Evolutionary conservation across 35 echinoderm and acorn worm genomes (phyloP).

Genomic region (Apostichopus californicus): DNA sequence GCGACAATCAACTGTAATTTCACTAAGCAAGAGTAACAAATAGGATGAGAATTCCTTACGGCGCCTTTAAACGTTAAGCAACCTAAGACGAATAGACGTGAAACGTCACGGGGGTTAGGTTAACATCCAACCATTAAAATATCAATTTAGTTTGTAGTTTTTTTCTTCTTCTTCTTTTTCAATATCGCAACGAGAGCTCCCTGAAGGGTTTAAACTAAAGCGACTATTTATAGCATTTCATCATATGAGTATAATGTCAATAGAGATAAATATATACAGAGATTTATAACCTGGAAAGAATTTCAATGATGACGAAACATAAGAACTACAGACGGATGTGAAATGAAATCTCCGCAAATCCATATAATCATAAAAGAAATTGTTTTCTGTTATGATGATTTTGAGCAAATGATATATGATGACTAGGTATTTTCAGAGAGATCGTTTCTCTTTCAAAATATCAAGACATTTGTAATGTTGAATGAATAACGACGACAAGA

Average conservation of each 20-base stretch:
- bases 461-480: no score
- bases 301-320: no score
- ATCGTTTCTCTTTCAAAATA: no score
- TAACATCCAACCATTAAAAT: not conserved
- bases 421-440: no score
- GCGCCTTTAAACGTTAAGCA: not conserved
- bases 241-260: not conserved
- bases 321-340: no score
- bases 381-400: no score
- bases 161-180: not conserved
- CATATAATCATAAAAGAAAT: no score
- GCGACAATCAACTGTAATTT: slow-evolving; percentile 4
- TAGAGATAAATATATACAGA: no score
- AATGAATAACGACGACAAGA: no score
- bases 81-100: not conserved
- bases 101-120: not conserved
- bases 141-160: not conserved
- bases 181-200: not conserved
- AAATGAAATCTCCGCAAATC: no score
- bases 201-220: not conserved
- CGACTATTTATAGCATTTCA: not conserved
- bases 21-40: not conserved
- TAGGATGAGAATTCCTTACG: not conserved
- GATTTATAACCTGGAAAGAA: no score
- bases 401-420: no score